Conservation (phyloP, 2,797 vertebrate genomes). For the Prionace glauca region DNA sequence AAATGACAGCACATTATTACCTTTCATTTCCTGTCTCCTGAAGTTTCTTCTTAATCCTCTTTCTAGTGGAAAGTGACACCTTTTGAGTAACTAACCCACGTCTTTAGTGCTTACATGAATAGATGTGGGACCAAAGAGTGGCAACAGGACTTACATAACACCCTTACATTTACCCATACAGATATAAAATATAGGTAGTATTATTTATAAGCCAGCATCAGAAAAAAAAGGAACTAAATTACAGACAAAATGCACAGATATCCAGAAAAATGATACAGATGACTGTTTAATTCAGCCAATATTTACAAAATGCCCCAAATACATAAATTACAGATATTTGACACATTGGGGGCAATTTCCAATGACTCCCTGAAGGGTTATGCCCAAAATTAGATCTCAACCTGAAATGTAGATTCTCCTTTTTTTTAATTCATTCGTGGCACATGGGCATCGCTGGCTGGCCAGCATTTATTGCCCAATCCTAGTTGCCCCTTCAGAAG, state of each 20-base stretch:
- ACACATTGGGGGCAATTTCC: not conserved
- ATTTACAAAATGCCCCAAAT: not conserved
- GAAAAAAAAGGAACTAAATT: not conserved
- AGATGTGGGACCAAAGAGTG: not conserved
- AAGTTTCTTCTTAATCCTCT: not conserved
- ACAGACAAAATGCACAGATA: not conserved
- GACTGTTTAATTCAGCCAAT: constrained; percentile 8
- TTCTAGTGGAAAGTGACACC: not conserved
- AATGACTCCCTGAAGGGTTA: not conserved
- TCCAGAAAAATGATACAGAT: not conserved
- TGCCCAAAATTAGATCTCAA: not conserved
- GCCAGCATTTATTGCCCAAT: too few species aligned
- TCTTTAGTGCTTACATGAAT: not conserved
- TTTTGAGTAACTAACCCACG: not conserved
- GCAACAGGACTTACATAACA: not conserved
- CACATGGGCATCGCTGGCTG: too few species aligned
- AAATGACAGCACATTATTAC: not conserved
- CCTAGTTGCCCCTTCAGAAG: too few species aligned
- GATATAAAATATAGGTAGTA: not conserved
- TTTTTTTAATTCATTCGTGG: too few species aligned
- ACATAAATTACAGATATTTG: not conserved
- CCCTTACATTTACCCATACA: not conserved
- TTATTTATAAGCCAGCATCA: not conserved
- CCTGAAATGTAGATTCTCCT: not conserved
- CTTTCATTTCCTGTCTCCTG: not conserved